A percentile compares a stretch with the other conserved stretches of the same genome.
Evolutionary conservation across 30 jellyfish, hydroid and myxozoan genomes (phyloP).

Genomic region (Phacellophora camtschatica): DNA sequence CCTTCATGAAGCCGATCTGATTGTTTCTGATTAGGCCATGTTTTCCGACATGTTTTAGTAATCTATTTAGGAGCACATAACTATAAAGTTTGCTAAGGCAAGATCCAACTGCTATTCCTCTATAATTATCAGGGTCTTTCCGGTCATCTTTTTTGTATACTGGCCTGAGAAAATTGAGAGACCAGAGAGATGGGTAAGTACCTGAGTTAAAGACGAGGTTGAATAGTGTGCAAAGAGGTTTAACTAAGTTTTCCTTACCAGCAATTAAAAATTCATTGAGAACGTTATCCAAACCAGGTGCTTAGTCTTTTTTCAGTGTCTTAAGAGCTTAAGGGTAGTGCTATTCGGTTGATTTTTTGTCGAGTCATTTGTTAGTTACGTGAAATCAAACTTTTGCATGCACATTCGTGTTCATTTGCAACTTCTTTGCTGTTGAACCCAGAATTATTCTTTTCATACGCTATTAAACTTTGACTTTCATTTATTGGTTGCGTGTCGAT

Average conservation of each 20-base stretch:
- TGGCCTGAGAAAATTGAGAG: background rate
- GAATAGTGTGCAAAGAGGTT: background rate
- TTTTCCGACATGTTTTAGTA: background rate
- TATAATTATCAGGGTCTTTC: constrained; percentile 6
- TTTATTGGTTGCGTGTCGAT: too few relatives aligned
- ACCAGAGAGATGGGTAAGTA: constrained; percentile 13
- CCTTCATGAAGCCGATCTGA: constrained; percentile 7
- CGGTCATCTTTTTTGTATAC: background rate
- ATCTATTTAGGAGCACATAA: background rate
- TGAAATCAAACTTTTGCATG: too few relatives aligned
- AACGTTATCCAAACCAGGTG: constrained; percentile 5
- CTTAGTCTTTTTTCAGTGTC: background rate
- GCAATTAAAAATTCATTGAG: background rate
- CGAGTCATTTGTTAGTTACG: too few relatives aligned
- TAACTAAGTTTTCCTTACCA: background rate
- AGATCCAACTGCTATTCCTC: constrained; percentile 18
- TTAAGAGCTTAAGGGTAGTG: too few relatives aligned
- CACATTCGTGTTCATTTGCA: too few relatives aligned
- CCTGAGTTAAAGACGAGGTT: background rate
- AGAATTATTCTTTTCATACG: too few relatives aligned
- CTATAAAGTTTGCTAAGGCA: constrained; percentile 20
- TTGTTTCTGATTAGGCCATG: background rate
- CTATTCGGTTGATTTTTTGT: too few relatives aligned
- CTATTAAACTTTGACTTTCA: too few relatives aligned
- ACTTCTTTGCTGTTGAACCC: too few relatives aligned